Evolutionary conservation across 37 sponge, comb jelly and placozoan genomes (phyloP).

Genomic region (Spongilla lacustris): DNA sequence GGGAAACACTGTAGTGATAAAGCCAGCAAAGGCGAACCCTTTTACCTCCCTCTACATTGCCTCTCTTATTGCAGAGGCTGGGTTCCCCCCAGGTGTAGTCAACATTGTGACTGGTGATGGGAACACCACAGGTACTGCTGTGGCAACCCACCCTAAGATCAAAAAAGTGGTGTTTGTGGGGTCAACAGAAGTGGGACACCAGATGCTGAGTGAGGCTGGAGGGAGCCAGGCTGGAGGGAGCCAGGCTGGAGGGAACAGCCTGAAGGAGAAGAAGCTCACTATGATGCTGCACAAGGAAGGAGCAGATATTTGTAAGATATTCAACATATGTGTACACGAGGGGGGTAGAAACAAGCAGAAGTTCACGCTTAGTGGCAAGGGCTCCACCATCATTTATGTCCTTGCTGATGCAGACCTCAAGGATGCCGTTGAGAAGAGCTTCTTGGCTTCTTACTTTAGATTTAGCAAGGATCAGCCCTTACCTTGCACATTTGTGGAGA

Average conservation of each 20-base stretch:
- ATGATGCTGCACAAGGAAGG: conserved; percentile 87
- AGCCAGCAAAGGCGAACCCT: too few species aligned
- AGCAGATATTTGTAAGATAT: too few species aligned
- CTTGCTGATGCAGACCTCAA: conserved; percentile 90
- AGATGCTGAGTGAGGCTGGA: too few species aligned
- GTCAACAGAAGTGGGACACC: too few species aligned
- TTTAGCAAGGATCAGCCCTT: conserved; percentile 90
- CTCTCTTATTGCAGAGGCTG: conserved; percentile 84
- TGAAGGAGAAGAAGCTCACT: too few species aligned
- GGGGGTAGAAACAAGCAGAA: too few species aligned
- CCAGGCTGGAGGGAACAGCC: too few species aligned
- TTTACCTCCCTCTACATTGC: too few species aligned
- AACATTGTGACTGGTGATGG: conserved; percentile 89
- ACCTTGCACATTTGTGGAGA: conserved; percentile 83
- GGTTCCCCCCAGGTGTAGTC: conserved; percentile 92
- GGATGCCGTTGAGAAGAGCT: conserved; percentile 74
- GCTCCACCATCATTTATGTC: conserved; percentile 73
- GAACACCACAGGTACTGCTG: conserved; percentile 87
- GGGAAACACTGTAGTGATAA: too few species aligned
- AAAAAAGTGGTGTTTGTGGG: conserved; percentile 92
- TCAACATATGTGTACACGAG: too few species aligned
- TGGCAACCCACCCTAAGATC: conserved; percentile 78
- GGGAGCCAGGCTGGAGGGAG: too few species aligned
- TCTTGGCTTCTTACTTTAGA: conserved; percentile 79
- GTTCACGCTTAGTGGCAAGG: conserved; percentile 93